phyloP scores from a whole-genome alignment of 64 coral and sea anemone genomes.

The Stichodactyla mertensii region DNA sequence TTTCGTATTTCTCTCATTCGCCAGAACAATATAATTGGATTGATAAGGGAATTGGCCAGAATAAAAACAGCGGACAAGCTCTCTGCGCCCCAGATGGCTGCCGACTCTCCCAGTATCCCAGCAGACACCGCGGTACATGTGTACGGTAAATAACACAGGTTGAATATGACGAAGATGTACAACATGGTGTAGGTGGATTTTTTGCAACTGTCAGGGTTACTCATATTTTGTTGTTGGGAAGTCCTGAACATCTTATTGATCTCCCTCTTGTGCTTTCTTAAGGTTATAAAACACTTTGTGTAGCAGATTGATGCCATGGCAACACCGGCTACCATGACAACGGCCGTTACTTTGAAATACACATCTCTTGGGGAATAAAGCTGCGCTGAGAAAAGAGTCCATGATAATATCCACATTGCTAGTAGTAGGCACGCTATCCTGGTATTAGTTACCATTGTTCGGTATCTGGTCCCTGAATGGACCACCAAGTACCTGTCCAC shows the following conservation, averaged over 20 bases:
- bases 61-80: conserved; percentile 10
- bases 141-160: conserved; percentile 35
- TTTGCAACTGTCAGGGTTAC: not conserved
- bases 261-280: not conserved
- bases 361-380: conserved; percentile 13
- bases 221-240: not conserved
- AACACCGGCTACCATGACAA: not conserved
- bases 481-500: conserved; percentile 41
- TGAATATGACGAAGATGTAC: conserved; percentile 25
- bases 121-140: conserved; percentile 15
- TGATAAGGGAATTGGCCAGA: not conserved
- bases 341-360: not conserved
- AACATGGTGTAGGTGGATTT: conserved; percentile 27
- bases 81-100: conserved; percentile 13
- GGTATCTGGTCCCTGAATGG: conserved; percentile 23
- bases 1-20: conserved; percentile 17
- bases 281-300: not conserved
- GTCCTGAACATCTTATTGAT: not conserved
- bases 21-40: conserved; percentile 15
- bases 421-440: not conserved
- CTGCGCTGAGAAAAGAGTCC: not conserved
- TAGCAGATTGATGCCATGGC: not conserved
- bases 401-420: not conserved
- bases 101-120: conserved; percentile 9
- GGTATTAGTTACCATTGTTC: conserved; percentile 24